These are phyloP conservation scores for Lampris megalopsis DNA, from an alignment of 2,113 vertebrate species.

Conservation along the genomic window DNA sequence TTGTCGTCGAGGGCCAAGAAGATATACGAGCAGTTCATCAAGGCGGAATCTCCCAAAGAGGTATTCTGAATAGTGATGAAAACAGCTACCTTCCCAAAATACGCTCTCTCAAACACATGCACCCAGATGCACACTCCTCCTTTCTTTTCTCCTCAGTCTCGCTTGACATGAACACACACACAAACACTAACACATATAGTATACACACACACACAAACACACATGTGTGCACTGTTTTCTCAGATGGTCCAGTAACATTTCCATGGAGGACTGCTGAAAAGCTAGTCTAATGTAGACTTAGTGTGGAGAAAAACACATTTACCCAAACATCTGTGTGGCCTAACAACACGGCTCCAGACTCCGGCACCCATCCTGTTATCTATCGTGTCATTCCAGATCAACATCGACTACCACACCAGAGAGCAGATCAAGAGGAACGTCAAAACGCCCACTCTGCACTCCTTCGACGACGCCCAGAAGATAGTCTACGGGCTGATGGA, in stretches of 20 bases:
- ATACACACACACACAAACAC: not conserved
- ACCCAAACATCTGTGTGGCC: conserved; percentile 9
- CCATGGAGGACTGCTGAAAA: not conserved
- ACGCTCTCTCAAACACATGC: too few species aligned
- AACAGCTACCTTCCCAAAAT: too few species aligned
- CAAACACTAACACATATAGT: not conserved
- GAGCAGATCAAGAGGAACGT: conserved; percentile 83
- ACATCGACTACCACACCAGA: conserved; percentile 87
- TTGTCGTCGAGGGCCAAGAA: conserved; percentile 82
- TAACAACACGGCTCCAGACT: conserved; percentile 24
- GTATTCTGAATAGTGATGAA: conserved; percentile 49
- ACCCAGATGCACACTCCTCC: not conserved
- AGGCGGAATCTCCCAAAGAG: conserved; percentile 84
- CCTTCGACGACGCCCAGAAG: conserved; percentile 89
- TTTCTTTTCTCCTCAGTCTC: too few species aligned
- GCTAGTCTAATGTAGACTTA: not conserved
- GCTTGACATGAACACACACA: not conserved
- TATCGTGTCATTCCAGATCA: conserved; percentile 82
- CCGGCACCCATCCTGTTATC: conserved; percentile 45
- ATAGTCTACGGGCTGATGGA: conserved; percentile 90
- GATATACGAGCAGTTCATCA: conserved; percentile 84
- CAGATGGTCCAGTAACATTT: not conserved
- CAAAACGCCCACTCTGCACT: conserved; percentile 81
- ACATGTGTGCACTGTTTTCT: not conserved
- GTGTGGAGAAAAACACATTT: too few species aligned